These are phyloP conservation scores for Caretta caretta DNA, from an alignment of 2,113 vertebrate genomes.

Conservation along the genomic window DNA sequence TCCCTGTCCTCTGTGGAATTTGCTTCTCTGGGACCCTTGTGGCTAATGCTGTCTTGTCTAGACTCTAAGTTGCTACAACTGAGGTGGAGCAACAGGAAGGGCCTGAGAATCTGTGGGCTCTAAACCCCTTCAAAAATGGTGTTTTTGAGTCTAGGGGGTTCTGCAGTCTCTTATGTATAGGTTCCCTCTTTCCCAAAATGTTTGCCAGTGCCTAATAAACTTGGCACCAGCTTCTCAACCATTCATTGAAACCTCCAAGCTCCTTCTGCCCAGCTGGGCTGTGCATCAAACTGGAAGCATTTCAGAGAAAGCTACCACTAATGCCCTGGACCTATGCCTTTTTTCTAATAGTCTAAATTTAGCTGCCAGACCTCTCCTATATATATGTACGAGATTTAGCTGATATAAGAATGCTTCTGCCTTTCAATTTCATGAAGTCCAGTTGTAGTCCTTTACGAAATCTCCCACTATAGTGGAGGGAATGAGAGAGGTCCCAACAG, in stretches of 20 bases:
- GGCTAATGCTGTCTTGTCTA: not conserved
- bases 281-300: not conserved
- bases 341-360: not conserved
- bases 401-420: not conserved
- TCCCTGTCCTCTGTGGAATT: not conserved
- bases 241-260: not conserved
- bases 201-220: not conserved
- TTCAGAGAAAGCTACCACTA: fast-evolving
- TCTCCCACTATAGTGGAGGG: not conserved
- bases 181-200: not conserved
- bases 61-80: not conserved
- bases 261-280: not conserved
- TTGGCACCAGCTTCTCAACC: not conserved
- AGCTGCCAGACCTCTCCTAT: not conserved
- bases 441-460: not conserved
- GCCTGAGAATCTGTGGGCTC: not conserved
- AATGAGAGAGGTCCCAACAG: not conserved
- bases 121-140: not conserved
- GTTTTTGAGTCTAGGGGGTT: not conserved
- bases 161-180: not conserved
- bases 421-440: not conserved
- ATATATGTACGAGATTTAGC: fast-evolving
- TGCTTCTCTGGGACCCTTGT: not conserved
- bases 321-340: not conserved
- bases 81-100: not conserved